Evolutionary conservation across 92 coral and sea anemone species (phyloP).

Genomic region (Epizoanthus stellaris): DNA sequence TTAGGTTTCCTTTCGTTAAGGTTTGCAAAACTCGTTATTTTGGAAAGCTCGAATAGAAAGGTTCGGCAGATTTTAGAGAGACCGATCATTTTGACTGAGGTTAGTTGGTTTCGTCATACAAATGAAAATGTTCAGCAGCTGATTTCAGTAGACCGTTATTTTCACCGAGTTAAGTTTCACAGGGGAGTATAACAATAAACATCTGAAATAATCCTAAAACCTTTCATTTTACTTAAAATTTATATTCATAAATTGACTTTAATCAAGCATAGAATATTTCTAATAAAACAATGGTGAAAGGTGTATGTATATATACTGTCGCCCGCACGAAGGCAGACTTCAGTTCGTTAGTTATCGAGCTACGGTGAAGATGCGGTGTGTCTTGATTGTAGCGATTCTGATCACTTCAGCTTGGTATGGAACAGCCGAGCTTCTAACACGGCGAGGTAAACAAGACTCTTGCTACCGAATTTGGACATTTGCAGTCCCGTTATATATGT

Average conservation of each 20-base stretch:
- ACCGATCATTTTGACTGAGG: neutral
- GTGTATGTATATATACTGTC: neutral
- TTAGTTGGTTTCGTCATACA: too few species aligned
- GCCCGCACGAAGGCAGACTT: neutral
- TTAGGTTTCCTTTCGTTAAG: too few species aligned
- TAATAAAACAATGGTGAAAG: conserved; percentile 13
- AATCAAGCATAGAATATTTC: neutral
- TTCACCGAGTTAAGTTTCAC: too few species aligned
- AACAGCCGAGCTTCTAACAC: neutral
- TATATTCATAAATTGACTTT: too few species aligned
- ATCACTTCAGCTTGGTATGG: neutral
- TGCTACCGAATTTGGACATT: neutral
- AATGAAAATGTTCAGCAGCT: too few species aligned
- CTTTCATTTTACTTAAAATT: neutral
- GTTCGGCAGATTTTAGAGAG: too few species aligned
- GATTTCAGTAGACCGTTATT: too few species aligned
- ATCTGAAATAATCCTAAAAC: too few species aligned
- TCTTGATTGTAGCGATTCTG: neutral
- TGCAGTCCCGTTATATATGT: neutral
- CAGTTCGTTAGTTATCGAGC: neutral
- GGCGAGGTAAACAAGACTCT: neutral
- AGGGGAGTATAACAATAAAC: too few species aligned
- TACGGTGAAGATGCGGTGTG: conserved; percentile 19
- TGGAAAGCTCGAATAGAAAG: too few species aligned
- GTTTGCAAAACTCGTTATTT: too few species aligned